phyloP scores from a whole-genome alignment of 2,888 invertebrate species.

The Eilema caniola region DNA sequence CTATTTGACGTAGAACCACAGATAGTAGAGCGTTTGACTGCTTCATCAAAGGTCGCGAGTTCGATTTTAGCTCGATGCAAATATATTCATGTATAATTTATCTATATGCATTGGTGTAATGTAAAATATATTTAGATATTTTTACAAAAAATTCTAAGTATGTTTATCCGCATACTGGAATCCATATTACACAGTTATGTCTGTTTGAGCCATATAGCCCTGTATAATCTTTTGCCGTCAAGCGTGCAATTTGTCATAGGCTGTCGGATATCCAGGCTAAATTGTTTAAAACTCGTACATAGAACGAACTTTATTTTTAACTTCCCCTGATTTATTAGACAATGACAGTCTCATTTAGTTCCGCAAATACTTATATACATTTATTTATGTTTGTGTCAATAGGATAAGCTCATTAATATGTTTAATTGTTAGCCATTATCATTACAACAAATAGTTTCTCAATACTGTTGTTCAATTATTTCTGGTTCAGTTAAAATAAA shows the following conservation, averaged over 20 bases:
- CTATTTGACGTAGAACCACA: too few relatives aligned
- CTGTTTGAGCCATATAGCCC: too few relatives aligned
- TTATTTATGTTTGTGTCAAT: conserved; percentile 30
- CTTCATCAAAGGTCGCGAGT: too few relatives aligned
- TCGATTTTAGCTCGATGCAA: too few relatives aligned
- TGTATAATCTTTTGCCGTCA: background rate
- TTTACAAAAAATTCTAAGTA: too few relatives aligned
- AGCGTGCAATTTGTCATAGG: background rate
- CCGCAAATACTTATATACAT: conserved; percentile 26
- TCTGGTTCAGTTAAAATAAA: conserved; percentile 47
- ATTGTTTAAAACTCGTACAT: background rate
- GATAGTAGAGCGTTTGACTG: too few relatives aligned
- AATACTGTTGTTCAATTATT: conserved; percentile 56
- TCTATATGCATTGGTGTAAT: too few relatives aligned
- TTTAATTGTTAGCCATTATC: conserved; percentile 45
- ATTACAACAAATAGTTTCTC: conserved; percentile 36
- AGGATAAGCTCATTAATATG: conserved; percentile 26
- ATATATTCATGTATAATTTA: too few relatives aligned
- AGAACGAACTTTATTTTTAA: conserved; percentile 3
- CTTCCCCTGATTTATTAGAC: conserved; percentile 3
- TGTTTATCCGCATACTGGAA: too few relatives aligned
- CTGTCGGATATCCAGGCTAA: background rate
- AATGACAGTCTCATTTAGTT: conserved; percentile 20
- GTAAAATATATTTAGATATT: too few relatives aligned
- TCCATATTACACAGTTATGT: too few relatives aligned